These are phyloP conservation scores for Pollenia griseotomentosa DNA, from an alignment of 2,888 invertebrate species.

Conservation along the genomic window DNA sequence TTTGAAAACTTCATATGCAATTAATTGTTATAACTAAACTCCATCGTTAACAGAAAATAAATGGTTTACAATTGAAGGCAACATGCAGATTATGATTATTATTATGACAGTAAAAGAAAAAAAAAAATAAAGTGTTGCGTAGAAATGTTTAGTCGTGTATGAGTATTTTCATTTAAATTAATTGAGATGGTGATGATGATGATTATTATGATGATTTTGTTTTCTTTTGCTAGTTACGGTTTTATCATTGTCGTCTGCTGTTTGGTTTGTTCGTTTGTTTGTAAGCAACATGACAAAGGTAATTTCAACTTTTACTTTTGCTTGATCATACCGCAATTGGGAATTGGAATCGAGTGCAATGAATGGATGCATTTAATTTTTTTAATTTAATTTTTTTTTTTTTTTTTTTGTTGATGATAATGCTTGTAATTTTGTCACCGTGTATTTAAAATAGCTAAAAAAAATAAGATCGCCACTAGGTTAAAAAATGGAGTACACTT, in stretches of 20 bases:
- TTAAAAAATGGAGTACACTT: conserved; percentile 46
- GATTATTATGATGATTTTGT: conserved; percentile 63
- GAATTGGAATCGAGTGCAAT: conserved; percentile 72
- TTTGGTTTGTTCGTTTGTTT: conserved; percentile 45
- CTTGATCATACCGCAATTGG: conserved; percentile 73
- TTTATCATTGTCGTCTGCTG: conserved; percentile 70
- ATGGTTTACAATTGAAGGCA: conserved; percentile 43
- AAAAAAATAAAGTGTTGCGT: conserved; percentile 61
- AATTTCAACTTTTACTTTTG: conserved; percentile 76
- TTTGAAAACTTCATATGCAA: too few species aligned
- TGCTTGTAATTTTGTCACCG: conserved; percentile 70
- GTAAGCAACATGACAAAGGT: conserved; percentile 76
- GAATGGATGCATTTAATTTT: conserved; percentile 65
- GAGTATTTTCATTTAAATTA: conserved; percentile 68
- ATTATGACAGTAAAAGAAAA: conserved; percentile 53
- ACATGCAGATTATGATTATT: conserved; percentile 64
- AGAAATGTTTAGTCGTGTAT: conserved; percentile 58
- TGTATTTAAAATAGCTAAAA: conserved; percentile 46
- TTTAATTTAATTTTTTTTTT: conserved; percentile 12
- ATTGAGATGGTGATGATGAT: conserved; percentile 61
- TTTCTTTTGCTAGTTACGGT: conserved; percentile 63
- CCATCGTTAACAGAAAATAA: neutral
- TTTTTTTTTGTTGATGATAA: conserved; percentile 40
- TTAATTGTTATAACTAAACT: neutral
- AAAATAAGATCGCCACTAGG: conserved; percentile 58